Base-by-base conservation (phyloP, 1,140 invertebrate genomes). In the Drosophila ficusphila region DNA sequence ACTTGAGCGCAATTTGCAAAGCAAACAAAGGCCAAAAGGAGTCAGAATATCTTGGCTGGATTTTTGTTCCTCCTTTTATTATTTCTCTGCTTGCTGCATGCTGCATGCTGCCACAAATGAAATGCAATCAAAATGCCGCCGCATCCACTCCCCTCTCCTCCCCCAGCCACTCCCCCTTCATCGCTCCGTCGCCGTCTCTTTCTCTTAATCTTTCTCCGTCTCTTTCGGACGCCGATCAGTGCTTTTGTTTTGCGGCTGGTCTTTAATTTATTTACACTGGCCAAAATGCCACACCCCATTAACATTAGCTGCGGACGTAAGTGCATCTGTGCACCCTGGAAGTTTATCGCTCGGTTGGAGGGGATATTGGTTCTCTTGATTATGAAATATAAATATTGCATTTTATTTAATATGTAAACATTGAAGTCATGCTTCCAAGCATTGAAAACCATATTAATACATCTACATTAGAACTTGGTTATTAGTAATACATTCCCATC, bases 241-340 rank as follows among this genome's bases (percentile, higher is more conserved):
- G 62, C 65, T 49, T 82, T 60, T 82, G 79, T 78, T 83, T 85
- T 79, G 79, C 78, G 67, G 52, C 64, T 85, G 65, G 62, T 85
- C 81, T 85, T 85, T 85, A 85, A 85, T 85, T 85, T 85, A 85
- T 85, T 85, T 85, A 85, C 76, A 81, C 81, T 85, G 81, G 46
- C 76, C 71, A 86, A 76, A 77, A 78, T 64, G 81, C 79, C 81
- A 85, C 81, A 85, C 81, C 81, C 81, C 81, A 86, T 85, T 85
- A 86, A 67, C 42, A 67, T 58, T 65, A 73, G 36, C 39, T 44
- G 34, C 52, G 49, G 47, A n/a, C 44, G 21, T 67, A 65, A 65
- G 60, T 65, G 62, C 60, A 67, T 67, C 19, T 39, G n/a, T 6
- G 19, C 14, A 39, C 31, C 34, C 44, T 65, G 54, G n/a, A 19